These are phyloP conservation scores for Mobula hypostoma DNA, from an alignment of 2,113 vertebrate species.

Conservation along the genomic window DNA sequence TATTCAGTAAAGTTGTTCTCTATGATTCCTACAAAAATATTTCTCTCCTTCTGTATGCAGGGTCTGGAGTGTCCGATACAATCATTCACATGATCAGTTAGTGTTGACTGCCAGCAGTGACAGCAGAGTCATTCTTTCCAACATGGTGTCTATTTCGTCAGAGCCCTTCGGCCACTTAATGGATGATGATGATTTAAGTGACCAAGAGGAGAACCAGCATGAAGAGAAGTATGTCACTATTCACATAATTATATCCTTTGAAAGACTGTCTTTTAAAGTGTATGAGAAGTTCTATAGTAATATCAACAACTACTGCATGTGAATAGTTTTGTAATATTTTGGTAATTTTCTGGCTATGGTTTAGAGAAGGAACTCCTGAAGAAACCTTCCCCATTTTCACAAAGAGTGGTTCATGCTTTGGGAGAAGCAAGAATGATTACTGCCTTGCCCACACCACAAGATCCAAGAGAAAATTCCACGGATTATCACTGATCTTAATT, in stretches of 20 bases:
- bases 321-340: not conserved
- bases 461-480: not conserved
- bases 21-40: not conserved
- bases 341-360: not conserved
- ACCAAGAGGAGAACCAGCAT: conserved; percentile 76
- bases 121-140: conserved; percentile 94
- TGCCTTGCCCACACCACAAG: not conserved
- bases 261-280: no score
- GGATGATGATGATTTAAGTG: conserved; percentile 90
- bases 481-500: not conserved
- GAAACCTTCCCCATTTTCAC: not conserved
- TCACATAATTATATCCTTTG: conserved; percentile 24
- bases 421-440: not conserved
- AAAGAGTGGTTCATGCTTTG: not conserved
- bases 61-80: conserved; percentile 96
- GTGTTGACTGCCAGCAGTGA: conserved; percentile 94
- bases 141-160: conserved; percentile 98
- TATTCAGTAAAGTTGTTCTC: not conserved
- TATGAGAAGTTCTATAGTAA: not conserved
- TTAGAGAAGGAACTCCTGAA: not conserved
- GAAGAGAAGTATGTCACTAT: conserved; percentile 76
- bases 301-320: not conserved
- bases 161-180: conserved; percentile 94
- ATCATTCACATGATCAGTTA: conserved; percentile 96
- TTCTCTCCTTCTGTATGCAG: conserved; percentile 49